These are phyloP conservation scores for Phrynosoma blainvillii DNA, from an alignment of 2,113 vertebrate species.

Conservation along the genomic window DNA sequence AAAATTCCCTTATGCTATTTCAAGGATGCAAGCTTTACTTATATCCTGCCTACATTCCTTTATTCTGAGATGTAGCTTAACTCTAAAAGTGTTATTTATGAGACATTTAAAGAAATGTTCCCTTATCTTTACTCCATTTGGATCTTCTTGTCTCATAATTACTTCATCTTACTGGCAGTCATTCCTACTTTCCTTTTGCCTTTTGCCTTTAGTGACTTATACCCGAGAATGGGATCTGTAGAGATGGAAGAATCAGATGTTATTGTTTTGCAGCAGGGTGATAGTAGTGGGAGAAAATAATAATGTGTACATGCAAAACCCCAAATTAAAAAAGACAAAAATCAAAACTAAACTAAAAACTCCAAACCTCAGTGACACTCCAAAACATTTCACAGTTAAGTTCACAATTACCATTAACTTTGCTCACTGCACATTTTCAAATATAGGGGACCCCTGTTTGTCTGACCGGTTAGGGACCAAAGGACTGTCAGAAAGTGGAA, in stretches of 20 bases:
- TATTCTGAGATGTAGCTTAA: constrained; percentile 19
- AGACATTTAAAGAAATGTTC: constrained; percentile 18
- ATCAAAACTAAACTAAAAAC: background rate
- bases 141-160: constrained; percentile 23
- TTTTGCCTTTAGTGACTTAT: constrained; percentile 16
- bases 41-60: background rate
- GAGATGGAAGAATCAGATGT: constrained; percentile 55
- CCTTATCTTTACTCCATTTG: background rate
- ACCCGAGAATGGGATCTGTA: constrained; percentile 35
- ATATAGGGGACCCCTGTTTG: constrained; percentile 17
- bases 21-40: background rate
- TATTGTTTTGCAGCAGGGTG: constrained; percentile 16
- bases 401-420: constrained; percentile 52
- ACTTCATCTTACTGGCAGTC: constrained; percentile 12
- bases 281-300: constrained; percentile 67
- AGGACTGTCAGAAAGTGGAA: too few species aligned
- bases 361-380: constrained; percentile 47
- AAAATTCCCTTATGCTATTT: background rate
- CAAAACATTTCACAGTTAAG: constrained; percentile 62
- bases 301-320: background rate
- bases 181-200: constrained; percentile 22
- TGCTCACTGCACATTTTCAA: constrained; percentile 66
- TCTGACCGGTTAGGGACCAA: too few species aligned
- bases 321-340: background rate
- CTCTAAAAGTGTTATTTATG: constrained; percentile 1